Percentiles rank a stretch among this genome's conserved stretches.
phyloP scores from a whole-genome alignment of 2,797 vertebrate genomes.

The Acanthurus lineatus region DNA sequence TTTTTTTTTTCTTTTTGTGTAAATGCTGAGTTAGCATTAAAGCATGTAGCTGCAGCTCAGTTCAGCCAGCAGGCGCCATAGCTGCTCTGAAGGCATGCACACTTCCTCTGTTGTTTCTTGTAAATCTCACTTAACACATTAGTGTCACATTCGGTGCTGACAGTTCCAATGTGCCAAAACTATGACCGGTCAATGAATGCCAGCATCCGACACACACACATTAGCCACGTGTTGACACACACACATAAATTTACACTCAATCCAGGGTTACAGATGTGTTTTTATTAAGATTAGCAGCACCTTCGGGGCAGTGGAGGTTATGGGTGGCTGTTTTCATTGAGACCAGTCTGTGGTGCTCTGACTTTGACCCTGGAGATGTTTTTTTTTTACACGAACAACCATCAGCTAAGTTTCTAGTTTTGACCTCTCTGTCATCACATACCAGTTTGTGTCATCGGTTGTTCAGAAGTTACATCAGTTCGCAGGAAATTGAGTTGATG shows the following conservation, averaged over 20 bases:
- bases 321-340: slow-evolving; percentile 39
- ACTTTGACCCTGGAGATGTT: slow-evolving; percentile 44
- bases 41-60: slow-evolving; percentile 49
- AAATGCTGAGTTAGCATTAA: slow-evolving; percentile 63
- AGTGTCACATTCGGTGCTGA: slow-evolving; percentile 37
- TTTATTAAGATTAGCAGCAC: slow-evolving; percentile 37
- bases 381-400: slow-evolving; percentile 43
- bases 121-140: slow-evolving; percentile 60
- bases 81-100: not conserved
- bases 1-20: too few species aligned
- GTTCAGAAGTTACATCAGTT: slow-evolving; percentile 13
- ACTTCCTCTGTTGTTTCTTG: slow-evolving; percentile 30
- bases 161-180: slow-evolving; percentile 55
- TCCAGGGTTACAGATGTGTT: slow-evolving; percentile 17
- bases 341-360: slow-evolving; percentile 11
- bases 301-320: slow-evolving; percentile 52
- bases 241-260: not conserved
- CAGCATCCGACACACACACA: slow-evolving; percentile 15
- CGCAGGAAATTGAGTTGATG: slow-evolving; percentile 47
- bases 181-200: slow-evolving; percentile 22
- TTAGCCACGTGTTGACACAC: slow-evolving; percentile 12
- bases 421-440: slow-evolving; percentile 55
- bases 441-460: slow-evolving; percentile 13
- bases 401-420: slow-evolving; percentile 48
- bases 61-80: slow-evolving; percentile 33